These are phyloP conservation scores for Myotis davidii DNA, from an alignment of 2,113 vertebrate species.

Conservation along the genomic window DNA sequence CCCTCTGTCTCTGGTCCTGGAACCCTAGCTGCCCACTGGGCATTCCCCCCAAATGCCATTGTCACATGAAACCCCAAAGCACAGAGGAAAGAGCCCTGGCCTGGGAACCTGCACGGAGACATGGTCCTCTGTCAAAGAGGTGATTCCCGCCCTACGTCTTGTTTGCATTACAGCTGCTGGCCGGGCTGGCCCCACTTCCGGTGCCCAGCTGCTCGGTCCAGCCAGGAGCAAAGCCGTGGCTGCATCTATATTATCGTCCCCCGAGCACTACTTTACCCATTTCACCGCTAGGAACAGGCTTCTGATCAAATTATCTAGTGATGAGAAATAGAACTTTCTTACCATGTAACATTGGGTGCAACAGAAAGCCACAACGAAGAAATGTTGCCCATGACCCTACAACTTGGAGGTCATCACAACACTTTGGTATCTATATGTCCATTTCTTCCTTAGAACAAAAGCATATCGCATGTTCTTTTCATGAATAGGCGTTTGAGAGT, in stretches of 20 bases:
- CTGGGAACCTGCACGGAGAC: neutral
- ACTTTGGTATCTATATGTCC: neutral
- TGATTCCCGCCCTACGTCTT: neutral
- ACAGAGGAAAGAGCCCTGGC: neutral
- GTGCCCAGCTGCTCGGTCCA: neutral
- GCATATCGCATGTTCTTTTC: neutral
- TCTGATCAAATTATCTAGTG: neutral
- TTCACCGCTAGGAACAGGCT: neutral
- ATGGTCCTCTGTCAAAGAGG: neutral
- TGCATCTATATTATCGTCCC: fast-evolving
- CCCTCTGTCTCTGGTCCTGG: neutral
- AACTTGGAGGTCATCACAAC: neutral
- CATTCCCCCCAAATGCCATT: neutral
- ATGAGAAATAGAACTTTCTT: neutral
- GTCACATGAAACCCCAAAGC: neutral
- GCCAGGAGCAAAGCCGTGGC: neutral
- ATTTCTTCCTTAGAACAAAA: neutral
- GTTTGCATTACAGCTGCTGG: neutral
- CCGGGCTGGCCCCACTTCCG: neutral
- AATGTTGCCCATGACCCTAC: neutral
- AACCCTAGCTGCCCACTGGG: neutral
- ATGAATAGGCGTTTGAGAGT: neutral
- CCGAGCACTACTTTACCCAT: fast-evolving
- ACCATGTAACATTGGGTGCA: neutral
- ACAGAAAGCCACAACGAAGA: neutral